Evolutionary conservation across 2,888 invertebrate species (phyloP).

Genomic region (Patella ulyssiponensis): DNA sequence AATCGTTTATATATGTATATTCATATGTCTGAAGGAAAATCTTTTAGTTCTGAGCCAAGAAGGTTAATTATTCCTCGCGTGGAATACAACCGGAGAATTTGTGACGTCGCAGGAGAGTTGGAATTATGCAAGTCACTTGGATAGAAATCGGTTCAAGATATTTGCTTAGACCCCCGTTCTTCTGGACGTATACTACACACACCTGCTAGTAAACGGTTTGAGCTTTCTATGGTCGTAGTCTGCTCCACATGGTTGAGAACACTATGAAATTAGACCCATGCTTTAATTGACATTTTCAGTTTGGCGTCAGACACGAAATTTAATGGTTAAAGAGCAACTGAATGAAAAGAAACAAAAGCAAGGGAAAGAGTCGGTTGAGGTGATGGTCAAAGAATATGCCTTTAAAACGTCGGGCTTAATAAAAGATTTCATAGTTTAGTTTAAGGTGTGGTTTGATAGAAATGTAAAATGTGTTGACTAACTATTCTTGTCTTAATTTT

Average conservation of each 20-base stretch:
- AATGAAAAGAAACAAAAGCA: neutral
- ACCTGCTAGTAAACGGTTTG: neutral
- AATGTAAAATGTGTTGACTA: neutral
- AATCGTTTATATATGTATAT: too few species aligned
- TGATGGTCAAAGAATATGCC: neutral
- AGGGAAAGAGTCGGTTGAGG: neutral
- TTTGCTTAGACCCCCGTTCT: slow-evolving; percentile 9
- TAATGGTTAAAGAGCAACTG: neutral
- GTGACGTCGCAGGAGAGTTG: neutral
- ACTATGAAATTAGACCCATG: neutral
- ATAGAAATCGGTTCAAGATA: neutral
- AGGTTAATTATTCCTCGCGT: neutral
- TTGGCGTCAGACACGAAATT: neutral
- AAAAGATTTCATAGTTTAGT: neutral
- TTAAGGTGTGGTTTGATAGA: neutral
- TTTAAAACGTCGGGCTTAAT: neutral
- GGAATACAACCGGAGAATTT: neutral
- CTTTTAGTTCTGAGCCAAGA: neutral
- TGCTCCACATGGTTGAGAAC: neutral
- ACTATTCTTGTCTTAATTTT: neutral
- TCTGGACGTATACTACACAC: slow-evolving; percentile 7
- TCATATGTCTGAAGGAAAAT: too few species aligned
- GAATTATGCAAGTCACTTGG: neutral
- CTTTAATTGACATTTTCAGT: neutral
- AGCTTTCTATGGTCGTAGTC: neutral